A percentile compares a stretch with the other conserved stretches of the same genome.
These are phyloP conservation scores for Helicoverpa assulta DNA, from an alignment of 2,888 invertebrate species.

Conservation along the genomic window DNA sequence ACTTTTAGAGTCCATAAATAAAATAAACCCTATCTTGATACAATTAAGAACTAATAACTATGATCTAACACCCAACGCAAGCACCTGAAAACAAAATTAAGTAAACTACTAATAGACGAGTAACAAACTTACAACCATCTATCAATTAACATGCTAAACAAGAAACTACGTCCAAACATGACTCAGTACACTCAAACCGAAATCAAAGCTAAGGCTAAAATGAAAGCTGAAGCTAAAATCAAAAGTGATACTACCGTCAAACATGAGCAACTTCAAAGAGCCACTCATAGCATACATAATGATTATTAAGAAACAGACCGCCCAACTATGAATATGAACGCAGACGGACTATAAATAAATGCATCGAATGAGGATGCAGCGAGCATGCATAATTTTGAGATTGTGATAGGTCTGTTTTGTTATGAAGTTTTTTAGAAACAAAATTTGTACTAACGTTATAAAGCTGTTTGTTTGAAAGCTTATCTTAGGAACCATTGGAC, in stretches of 20 bases:
- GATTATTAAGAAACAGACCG: constrained; percentile 53
- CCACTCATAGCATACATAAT: constrained; percentile 44
- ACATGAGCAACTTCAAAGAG: constrained; percentile 57
- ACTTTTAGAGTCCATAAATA: background rate
- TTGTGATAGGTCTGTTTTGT: constrained; percentile 19
- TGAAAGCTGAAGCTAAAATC: constrained; percentile 26
- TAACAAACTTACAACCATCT: background rate
- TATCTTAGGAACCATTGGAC: too few relatives aligned
- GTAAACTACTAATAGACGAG: background rate
- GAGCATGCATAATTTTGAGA: constrained; percentile 38
- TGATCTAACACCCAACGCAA: too few relatives aligned
- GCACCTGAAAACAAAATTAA: too few relatives aligned
- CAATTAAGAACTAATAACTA: too few relatives aligned
- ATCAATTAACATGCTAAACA: background rate
- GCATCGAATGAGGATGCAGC: constrained; percentile 35
- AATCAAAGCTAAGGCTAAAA: constrained; percentile 21
- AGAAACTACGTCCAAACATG: background rate
- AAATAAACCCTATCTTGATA: too few relatives aligned
- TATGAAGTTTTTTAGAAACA: background rate
- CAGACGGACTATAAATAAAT: constrained; percentile 51
- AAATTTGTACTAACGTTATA: background rate
- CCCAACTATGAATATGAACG: constrained; percentile 41
- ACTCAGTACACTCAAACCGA: constrained; percentile 8
- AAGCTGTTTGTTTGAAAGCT: background rate
- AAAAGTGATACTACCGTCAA: constrained; percentile 19